Evolutionary conservation across 2,113 vertebrate genomes (phyloP).

Genomic region (Lepus americanus): DNA sequence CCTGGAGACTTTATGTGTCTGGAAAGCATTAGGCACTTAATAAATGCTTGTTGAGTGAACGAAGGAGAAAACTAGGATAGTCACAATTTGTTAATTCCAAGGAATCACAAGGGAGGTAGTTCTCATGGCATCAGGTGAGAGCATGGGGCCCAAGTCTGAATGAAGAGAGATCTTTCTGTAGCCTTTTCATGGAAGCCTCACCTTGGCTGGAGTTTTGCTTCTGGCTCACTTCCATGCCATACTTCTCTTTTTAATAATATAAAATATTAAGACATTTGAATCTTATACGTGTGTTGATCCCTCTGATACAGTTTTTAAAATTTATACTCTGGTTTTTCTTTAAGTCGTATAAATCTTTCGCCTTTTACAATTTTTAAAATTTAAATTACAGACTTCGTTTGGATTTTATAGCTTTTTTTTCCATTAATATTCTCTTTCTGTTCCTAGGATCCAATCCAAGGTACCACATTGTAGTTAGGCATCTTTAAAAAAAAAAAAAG

Average conservation of each 20-base stretch:
- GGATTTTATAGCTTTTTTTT: constrained; percentile 35
- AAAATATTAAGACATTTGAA: constrained; percentile 9
- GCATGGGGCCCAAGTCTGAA: background rate
- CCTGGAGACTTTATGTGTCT: background rate
- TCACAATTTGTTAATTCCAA: constrained; percentile 38
- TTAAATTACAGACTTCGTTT: constrained; percentile 51
- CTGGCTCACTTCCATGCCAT: background rate
- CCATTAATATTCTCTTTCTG: background rate
- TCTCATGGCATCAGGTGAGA: constrained; percentile 3
- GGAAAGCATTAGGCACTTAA: background rate
- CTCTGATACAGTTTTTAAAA: background rate
- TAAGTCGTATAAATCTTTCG: no score
- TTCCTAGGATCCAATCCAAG: constrained; percentile 25
- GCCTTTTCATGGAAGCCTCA: background rate
- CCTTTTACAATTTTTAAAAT: background rate
- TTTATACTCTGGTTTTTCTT: background rate
- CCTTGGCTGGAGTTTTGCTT: background rate
- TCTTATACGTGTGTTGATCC: constrained; percentile 34
- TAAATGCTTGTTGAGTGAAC: constrained; percentile 33
- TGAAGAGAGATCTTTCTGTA: background rate
- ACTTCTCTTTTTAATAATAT: background rate
- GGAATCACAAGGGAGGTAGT: background rate
- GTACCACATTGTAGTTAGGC: constrained; percentile 7
- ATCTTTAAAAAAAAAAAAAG: background rate
- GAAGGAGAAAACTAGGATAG: background rate